Evolutionary conservation across 2,797 vertebrate species (phyloP), one percentile per base, ranked within the genome.

Genomic region (Melanotaenia nigrans): DNA sequence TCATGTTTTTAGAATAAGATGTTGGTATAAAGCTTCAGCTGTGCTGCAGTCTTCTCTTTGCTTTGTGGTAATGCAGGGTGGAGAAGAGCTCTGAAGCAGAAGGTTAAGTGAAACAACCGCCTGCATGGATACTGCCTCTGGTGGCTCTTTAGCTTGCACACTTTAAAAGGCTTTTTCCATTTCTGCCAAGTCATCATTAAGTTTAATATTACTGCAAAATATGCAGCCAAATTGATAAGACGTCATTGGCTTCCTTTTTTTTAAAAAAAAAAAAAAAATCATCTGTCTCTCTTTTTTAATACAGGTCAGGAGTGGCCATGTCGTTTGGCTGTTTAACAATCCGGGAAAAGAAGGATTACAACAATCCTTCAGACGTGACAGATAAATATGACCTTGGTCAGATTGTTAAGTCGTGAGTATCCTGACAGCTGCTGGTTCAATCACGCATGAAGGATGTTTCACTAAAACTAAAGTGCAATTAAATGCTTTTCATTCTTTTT

Each of bases 361-460:
- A 96, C 92, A 98, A 95, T 92, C 97, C 97, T 61, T 96, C 96
- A 0, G 98, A 99, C 45, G 97, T 99, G 92, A 97, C 96, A 28
- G 98, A 99, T 93, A 97, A 96, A 95, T 99, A 99, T 98, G 98
- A 99, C 85, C 91, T 99, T 91, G 98, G 97, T 66, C 98, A 98
- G 93, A 95, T 97, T 85, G 94, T 99, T 92, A 99, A 99, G 93
- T 98, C 98, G 98, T 99, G 92, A 97, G 97, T 97, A 81, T 79
- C n/a, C 68, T 33, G 18, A 36, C 47, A 25, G 33, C 24, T 3
- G 32, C 13, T n/a, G 5, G 0, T 3, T 51, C 1, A 36, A 11
- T 32, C 2, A 28, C 16, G 28, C 24, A 36, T 45, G 7, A 65
- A 58, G 38, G 14, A 55, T n/a, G 35, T 40, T 45, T 53, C n/a